Conservation (phyloP, 53 echinoderm and acorn worm genomes). For the Paracentrotus lividus region DNA sequence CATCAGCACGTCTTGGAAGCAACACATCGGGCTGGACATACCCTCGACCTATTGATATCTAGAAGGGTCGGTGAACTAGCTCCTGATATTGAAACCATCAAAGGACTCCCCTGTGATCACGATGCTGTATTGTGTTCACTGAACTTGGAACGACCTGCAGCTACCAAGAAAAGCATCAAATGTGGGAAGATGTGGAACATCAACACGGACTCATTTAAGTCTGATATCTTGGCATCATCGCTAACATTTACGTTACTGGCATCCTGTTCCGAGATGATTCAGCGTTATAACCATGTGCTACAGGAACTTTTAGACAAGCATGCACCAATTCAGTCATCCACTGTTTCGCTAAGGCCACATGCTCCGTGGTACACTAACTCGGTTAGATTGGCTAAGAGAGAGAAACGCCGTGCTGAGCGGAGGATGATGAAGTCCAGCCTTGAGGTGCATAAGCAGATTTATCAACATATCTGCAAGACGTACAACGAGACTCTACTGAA, state of each 20-base stretch:
- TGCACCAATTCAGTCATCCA: not conserved
- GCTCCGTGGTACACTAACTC: not conserved
- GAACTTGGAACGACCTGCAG: not conserved
- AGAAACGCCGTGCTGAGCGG: not conserved
- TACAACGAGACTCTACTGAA: no score
- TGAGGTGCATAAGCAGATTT: no score
- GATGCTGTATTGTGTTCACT: conserved; percentile 19
- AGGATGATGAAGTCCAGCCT: not conserved
- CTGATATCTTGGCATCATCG: conserved; percentile 12
- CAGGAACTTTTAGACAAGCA: not conserved
- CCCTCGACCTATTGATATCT: not conserved
- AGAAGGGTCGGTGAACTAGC: not conserved
- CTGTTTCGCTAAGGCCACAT: not conserved
- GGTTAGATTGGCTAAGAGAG: not conserved
- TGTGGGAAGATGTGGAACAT: conserved; percentile 60
- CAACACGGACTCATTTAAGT: conserved; percentile 42
- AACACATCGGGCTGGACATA: conserved; percentile 4
- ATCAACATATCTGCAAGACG: no score
- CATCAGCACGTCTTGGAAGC: not conserved
- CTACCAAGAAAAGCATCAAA: not conserved
- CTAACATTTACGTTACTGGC: not conserved
- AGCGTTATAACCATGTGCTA: not conserved
- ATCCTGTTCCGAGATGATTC: not conserved
- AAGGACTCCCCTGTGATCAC: conserved; percentile 73
- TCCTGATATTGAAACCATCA: not conserved